A percentile compares a stretch with the other conserved stretches of the same genome.
These are phyloP conservation scores for Cryptoblepharus egeriae DNA, from an alignment of 2,797 vertebrate species.

Conservation along the genomic window DNA sequence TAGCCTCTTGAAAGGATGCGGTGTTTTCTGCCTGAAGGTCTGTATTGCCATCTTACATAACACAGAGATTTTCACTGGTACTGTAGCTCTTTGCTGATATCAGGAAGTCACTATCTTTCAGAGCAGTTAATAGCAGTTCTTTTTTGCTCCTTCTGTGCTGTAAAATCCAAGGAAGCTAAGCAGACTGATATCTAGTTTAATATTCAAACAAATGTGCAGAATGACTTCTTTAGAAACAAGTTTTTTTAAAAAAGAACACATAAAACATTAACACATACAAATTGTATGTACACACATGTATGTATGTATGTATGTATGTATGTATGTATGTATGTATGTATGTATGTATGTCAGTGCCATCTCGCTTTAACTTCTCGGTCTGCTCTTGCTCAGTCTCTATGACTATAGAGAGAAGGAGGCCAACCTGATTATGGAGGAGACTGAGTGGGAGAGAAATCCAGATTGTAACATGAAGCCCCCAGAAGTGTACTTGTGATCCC, in stretches of 20 bases:
- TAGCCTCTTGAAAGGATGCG: conserved; percentile 18
- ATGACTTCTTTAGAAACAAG: not conserved
- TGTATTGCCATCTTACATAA: conserved; percentile 3
- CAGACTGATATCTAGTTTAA: conserved; percentile 5
- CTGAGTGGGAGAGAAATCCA: too few species aligned
- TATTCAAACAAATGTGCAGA: not conserved
- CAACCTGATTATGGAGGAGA: too few species aligned
- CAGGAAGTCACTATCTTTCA: not conserved
- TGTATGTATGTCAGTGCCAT: too few species aligned
- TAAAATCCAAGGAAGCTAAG: conserved; percentile 9
- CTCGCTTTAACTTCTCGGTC: too few species aligned
- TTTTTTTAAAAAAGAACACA: too few species aligned
- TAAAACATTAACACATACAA: too few species aligned
- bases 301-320: not conserved
- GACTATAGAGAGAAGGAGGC: too few species aligned
- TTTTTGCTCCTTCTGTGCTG: not conserved
- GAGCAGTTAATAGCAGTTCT: conserved; percentile 4
- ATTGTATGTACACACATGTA: too few species aligned
- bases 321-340: too few species aligned
- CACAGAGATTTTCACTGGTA: conserved; percentile 29
- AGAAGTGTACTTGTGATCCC: too few species aligned
- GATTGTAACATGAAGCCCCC: too few species aligned
- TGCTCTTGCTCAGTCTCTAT: too few species aligned
- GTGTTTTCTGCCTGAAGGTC: conserved; percentile 7
- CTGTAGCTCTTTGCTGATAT: conserved; percentile 13